These are phyloP conservation scores for Apodemus agrarius DNA, from an alignment of 2,797 vertebrate genomes.

Conservation along the genomic window DNA sequence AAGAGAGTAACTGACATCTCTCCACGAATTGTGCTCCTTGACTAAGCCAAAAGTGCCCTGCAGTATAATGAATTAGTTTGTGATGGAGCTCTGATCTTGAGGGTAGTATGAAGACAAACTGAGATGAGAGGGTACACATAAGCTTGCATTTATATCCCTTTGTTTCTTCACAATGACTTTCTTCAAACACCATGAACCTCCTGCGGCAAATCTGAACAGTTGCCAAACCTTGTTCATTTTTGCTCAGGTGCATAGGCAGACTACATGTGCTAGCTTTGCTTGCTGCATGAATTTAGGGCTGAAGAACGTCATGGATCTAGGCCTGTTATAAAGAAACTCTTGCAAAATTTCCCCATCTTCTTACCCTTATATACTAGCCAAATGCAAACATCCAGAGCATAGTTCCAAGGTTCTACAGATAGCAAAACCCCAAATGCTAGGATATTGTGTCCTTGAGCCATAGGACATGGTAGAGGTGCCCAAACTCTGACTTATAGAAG, in stretches of 20 bases:
- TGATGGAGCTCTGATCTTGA: not conserved
- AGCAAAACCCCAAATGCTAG: not conserved
- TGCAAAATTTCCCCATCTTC: not conserved
- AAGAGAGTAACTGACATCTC: conserved; percentile 16
- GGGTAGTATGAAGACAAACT: not conserved
- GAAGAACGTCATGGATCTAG: not conserved
- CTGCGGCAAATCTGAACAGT: not conserved
- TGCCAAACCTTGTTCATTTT: not conserved
- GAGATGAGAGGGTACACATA: not conserved
- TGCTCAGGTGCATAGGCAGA: not conserved
- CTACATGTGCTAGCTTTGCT: not conserved
- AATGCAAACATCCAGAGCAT: not conserved
- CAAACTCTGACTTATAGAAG: not conserved
- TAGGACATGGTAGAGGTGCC: not conserved
- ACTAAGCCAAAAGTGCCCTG: not conserved
- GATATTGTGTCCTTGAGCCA: not conserved
- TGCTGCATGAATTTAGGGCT: not conserved
- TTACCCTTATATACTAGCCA: not conserved
- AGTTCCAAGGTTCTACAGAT: not conserved
- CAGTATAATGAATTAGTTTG: not conserved
- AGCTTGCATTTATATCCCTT: not conserved
- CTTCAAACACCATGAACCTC: not conserved
- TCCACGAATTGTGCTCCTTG: not conserved
- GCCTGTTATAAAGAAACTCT: not conserved
- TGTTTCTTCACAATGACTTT: not conserved